A percentile compares a stretch with the other conserved stretches of the same genome.
Evolutionary conservation across 2,113 vertebrate species (phyloP).

Genomic region (Tachysurus fulvidraco): DNA sequence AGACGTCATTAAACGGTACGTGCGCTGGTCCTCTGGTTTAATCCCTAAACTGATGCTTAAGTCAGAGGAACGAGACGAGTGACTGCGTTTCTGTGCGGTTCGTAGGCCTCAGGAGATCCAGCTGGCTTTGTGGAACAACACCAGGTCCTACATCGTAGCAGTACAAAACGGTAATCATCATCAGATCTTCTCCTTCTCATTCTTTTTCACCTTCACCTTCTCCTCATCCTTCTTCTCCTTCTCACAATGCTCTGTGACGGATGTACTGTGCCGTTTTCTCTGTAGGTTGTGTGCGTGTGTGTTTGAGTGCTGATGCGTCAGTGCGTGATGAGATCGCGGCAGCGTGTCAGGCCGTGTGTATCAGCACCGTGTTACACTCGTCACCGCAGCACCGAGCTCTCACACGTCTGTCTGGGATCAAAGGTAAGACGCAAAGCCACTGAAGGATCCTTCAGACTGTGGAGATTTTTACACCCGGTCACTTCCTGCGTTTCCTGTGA

Average conservation of each 20-base stretch:
- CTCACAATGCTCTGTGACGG: not conserved
- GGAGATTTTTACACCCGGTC: too few species aligned
- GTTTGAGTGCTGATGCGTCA: constrained; percentile 69
- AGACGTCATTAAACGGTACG: constrained; percentile 65
- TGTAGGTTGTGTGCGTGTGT: constrained; percentile 72
- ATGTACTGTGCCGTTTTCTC: not conserved
- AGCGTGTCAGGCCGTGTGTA: constrained; percentile 73
- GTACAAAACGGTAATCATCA: constrained; percentile 63
- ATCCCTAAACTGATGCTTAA: not conserved
- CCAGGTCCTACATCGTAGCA: constrained; percentile 72
- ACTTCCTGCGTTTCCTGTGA: too few species aligned
- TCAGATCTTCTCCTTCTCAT: not conserved
- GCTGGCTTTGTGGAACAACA: constrained; percentile 69
- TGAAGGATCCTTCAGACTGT: not conserved
- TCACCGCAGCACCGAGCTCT: constrained; percentile 42
- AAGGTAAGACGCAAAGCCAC: constrained; percentile 41
- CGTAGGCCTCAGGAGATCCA: constrained; percentile 75
- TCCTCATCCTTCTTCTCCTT: not conserved
- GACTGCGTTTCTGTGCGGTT: not conserved
- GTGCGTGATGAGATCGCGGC: constrained; percentile 74
- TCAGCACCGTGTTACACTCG: constrained; percentile 55
- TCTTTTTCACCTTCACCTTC: not conserved
- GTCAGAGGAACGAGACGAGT: not conserved
- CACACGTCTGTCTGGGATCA: constrained; percentile 32
- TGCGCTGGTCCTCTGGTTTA: not conserved